Evolutionary conservation across 2,888 invertebrate species (phyloP), one percentile per base, ranked within the genome.

Genomic region (Ellobium chinense): DNA sequence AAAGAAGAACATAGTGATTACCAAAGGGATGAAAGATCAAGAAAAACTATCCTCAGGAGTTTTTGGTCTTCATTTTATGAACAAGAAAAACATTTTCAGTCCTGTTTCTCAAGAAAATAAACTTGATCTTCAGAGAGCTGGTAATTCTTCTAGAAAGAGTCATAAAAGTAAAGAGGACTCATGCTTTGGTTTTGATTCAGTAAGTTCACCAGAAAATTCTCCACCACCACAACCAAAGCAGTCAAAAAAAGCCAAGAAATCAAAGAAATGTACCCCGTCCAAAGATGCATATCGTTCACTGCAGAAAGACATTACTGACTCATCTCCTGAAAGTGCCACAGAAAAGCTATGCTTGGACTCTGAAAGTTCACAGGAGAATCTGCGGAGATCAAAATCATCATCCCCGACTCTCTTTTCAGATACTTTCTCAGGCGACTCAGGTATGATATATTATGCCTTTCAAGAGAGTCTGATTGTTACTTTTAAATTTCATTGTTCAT

Each of bases 131-230:
- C 63, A 46, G 12, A 46, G 27, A 46, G 31, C 9, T n/a, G 74
- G 31, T 3, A 7, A 39, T 31, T 29, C 18, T 62, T 2, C 29
- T 9, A 63, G 29, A 65, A 46, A 54, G 46, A 12, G 1, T 12
- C 36, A 69, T 3, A 39, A 78, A 58, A 68, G 21, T 21, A 12
- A 14, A 34, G 36, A 70, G 7, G 66, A 62, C 62, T 78, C 78
- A 9, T 78, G 70, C 31, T 78, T 78, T 70, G 78, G 78, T 4
- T 78, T 78, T 62, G 62, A 69, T n/a, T 70, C 66, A 34, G 21
- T 36, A 9, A 29, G 14, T n/a, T 46, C 72, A 36, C 34, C 72
- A 60, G 72, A 58, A 60, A 72, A 72, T 36, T 60, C 60, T 62
- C 74, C 74, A 2, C 63, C 63, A 18, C 14, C 29, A n/a, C 31